A percentile compares a stretch with the other conserved stretches of the same genome.
These are phyloP conservation scores for Cinclus mexicanus DNA, from an alignment of 2,113 vertebrate species.

Conservation along the genomic window DNA sequence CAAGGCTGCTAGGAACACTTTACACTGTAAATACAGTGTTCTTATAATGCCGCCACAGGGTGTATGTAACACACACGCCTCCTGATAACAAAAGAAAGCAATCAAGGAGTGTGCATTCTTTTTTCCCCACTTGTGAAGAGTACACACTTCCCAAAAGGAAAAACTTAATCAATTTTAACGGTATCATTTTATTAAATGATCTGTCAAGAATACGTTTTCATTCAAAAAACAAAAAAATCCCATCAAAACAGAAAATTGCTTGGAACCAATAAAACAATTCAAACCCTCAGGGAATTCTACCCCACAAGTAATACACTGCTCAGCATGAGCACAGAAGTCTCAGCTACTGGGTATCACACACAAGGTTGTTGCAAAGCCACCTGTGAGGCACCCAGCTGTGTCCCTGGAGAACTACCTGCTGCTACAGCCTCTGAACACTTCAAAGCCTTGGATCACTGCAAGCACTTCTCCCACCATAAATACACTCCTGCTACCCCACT, in stretches of 20 bases:
- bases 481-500: neutral
- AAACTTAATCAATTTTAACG: neutral
- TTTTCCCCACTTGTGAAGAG: neutral
- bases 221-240: neutral
- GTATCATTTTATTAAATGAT: constrained; percentile 35
- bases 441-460: constrained; percentile 1
- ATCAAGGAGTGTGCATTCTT: neutral
- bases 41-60: neutral
- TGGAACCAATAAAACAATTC: neutral
- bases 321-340: neutral
- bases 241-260: neutral
- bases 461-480: neutral
- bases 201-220: neutral
- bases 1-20: neutral
- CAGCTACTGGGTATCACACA: neutral
- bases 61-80: neutral
- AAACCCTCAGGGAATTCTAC: neutral
- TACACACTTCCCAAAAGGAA: neutral
- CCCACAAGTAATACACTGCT: neutral
- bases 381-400: constrained; percentile 35
- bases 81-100: neutral
- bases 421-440: constrained; percentile 39
- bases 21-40: neutral
- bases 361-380: constrained; percentile 28
- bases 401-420: constrained; percentile 14